Conservation (phyloP, 2,797 vertebrate species). For the Odontamblyopus lacepedii region DNA sequence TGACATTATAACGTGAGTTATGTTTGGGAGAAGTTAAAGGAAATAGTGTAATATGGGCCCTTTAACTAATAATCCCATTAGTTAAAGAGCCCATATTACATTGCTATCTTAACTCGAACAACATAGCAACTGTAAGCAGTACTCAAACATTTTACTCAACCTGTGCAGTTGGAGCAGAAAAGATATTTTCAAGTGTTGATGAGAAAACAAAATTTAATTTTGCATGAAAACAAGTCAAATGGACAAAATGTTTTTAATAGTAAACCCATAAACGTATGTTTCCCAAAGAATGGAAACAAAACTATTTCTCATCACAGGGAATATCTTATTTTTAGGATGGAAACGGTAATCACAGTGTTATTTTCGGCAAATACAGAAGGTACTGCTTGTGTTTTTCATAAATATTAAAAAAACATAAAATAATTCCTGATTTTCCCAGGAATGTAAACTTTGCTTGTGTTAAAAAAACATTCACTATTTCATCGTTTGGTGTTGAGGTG, state of each 20-base stretch:
- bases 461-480: constrained; percentile 40
- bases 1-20: too few species aligned
- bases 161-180: constrained; percentile 37
- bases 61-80: too few species aligned
- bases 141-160: constrained; percentile 7
- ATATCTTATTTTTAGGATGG: background rate
- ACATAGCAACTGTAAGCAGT: constrained; percentile 15
- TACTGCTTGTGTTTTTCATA: constrained; percentile 56
- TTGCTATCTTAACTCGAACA: background rate
- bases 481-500: constrained; percentile 29
- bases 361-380: constrained; percentile 45
- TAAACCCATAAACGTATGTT: background rate
- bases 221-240: background rate
- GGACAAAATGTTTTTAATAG: constrained; percentile 8
- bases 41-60: too few species aligned
- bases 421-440: constrained; percentile 78
- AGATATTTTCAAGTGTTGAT: constrained; percentile 36
- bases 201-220: constrained; percentile 1
- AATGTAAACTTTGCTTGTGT: constrained; percentile 90
- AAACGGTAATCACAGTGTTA: constrained; percentile 8
- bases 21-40: too few species aligned
- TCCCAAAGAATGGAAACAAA: background rate
- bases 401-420: constrained; percentile 65
- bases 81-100: too few species aligned
- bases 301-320: background rate